Conservation (phyloP, 2,113 vertebrate species). For the Eurypyga helias region DNA sequence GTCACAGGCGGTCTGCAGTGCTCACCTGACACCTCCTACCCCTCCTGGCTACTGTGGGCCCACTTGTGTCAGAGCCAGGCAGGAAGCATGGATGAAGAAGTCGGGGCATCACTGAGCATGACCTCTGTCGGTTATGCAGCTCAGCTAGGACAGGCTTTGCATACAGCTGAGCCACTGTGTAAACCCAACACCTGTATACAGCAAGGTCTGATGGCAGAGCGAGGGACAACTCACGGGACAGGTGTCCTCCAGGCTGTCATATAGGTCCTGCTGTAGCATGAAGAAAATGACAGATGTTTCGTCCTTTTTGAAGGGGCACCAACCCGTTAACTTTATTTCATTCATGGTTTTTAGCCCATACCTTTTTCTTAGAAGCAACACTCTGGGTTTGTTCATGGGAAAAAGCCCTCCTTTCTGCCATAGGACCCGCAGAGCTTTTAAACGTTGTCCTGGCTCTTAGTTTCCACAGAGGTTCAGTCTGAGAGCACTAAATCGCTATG, state of each 20-base stretch:
- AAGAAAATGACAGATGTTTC: neutral
- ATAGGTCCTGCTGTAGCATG: neutral
- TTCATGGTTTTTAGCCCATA: neutral
- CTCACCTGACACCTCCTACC: neutral
- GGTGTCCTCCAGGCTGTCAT: neutral
- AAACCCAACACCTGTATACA: neutral
- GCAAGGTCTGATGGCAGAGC: neutral
- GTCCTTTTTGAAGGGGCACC: neutral
- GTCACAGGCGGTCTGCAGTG: neutral
- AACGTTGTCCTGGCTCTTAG: neutral
- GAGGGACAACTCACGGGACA: neutral
- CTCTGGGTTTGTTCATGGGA: neutral
- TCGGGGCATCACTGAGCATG: neutral
- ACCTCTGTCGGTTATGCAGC: neutral
- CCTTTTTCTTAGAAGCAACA: neutral
- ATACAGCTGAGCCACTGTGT: neutral
- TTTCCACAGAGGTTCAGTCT: neutral
- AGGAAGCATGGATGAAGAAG: neutral
- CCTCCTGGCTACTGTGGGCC: neutral
- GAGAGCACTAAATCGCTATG: neutral
- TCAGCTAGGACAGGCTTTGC: neutral
- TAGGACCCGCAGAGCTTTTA: neutral
- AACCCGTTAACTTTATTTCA: neutral
- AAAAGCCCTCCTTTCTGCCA: neutral
- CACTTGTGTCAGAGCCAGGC: neutral